Evolutionary conservation across 2,797 vertebrate species (phyloP).

Genomic region (Galagoides demidoff): DNA sequence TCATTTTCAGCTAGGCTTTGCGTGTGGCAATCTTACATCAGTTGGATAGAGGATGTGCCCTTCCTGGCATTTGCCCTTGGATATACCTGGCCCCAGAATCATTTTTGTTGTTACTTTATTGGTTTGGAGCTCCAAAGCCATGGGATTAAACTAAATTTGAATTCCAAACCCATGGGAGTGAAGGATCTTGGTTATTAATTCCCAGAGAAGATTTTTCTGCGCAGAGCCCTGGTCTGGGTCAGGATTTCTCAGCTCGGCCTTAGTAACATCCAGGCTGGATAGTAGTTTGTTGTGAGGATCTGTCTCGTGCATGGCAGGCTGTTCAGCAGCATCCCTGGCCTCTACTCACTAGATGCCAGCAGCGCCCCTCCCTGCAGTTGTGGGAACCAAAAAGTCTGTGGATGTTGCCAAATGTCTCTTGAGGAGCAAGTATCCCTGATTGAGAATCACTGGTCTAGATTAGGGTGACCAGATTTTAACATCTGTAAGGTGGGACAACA

Average conservation of each 20-base stretch:
- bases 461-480: too few species aligned
- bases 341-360: background rate
- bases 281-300: background rate
- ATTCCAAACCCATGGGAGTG: background rate
- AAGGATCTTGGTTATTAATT: background rate
- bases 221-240: background rate
- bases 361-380: background rate
- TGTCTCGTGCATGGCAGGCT: background rate
- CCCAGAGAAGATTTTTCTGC: background rate
- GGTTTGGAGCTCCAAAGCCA: background rate
- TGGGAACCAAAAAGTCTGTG: background rate
- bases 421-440: background rate
- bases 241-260: background rate
- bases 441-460: background rate
- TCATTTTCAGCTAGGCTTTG: background rate
- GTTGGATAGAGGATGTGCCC: background rate
- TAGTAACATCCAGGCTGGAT: too few species aligned
- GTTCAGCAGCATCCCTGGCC: background rate
- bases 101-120: background rate
- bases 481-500: too few species aligned
- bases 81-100: background rate
- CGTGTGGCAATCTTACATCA: background rate
- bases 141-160: background rate
- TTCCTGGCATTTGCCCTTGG: background rate
- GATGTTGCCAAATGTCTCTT: background rate